Conservation (phyloP, 2,113 vertebrate species). For the Syngnathoides biaculeatus region DNA sequence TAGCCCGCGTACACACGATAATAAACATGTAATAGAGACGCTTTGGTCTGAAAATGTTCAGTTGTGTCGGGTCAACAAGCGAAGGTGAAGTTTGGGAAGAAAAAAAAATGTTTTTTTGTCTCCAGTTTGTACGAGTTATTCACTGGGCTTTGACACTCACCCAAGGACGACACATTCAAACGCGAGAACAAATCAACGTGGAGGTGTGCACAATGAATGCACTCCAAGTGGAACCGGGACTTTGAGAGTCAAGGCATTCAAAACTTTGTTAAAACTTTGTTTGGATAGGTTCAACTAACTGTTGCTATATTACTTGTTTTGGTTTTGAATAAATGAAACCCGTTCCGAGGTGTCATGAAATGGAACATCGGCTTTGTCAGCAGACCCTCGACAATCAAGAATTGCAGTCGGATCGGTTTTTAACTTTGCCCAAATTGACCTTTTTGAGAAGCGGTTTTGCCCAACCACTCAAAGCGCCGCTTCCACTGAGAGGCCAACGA, state of each 20-base stretch:
- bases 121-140: background rate
- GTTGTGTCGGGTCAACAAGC: background rate
- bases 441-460: too few species aligned
- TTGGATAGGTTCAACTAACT: background rate
- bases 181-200: slow-evolving; percentile 37
- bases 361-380: background rate
- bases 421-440: too few species aligned
- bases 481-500: too few species aligned
- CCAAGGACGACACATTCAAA: slow-evolving; percentile 53
- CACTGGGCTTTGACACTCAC: slow-evolving; percentile 37
- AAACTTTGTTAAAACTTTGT: background rate
- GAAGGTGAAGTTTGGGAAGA: background rate
- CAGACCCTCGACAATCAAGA: background rate
- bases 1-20: slow-evolving; percentile 25
- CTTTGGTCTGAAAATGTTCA: background rate
- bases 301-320: too few species aligned
- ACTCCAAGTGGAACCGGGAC: background rate
- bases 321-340: too few species aligned
- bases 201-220: slow-evolving; percentile 25
- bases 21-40: background rate
- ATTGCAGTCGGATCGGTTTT: too few species aligned
- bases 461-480: too few species aligned
- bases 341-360: too few species aligned
- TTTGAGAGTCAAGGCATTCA: background rate
- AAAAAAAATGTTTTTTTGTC: background rate